Evolutionary conservation across 2,113 vertebrate species (phyloP), one percentile per base, ranked within the genome.

Genomic region (Hemiprocne comata): DNA sequence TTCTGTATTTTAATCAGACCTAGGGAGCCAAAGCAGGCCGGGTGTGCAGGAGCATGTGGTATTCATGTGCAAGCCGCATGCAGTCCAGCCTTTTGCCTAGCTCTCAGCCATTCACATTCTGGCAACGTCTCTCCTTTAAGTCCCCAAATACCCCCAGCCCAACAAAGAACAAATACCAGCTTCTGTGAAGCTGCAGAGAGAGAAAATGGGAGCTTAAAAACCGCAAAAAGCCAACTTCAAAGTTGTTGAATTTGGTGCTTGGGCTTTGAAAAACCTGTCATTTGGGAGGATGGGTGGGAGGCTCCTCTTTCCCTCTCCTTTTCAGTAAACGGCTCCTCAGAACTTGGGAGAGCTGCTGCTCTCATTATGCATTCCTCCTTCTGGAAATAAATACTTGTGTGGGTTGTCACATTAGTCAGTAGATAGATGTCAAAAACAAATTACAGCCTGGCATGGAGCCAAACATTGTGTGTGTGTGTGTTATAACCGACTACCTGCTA

Each of bases 351-450:
- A 97, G 82, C 87, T 93, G 28, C 93, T 54, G 79, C 69, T 92
- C 79, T 96, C 85, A 96, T 96, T 96, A 94, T 62, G 61, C 85
- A 96, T 94, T 94, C 95, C 90, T 96, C 94, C 90, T 95, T 87
- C 91, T 97, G 94, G 96, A 97, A 95, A 96, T 96, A 96, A 97
- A 95, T 93, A 93, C 92, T 89, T 95, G 94, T 95, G 94, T 97
- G 91, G 88, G 91, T 91, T 96, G 95, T 94, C 95, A 95, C 90
- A 87, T 96, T 96, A 97, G 94, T 92, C 95, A 95, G 93, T 88
- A 72, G 90, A 95, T 92, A 88, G 82, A 95, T 95, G 91, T 95
- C 93, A 94, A 95, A 97, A 97, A 95, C 94, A 97, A 97, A 96
- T 97, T 92, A 86, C 79, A 88, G 87, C 58, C 77, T 90, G 93